Evolutionary conservation across 2,797 vertebrate genomes (phyloP).

Genomic region (Chloroceryle inda): DNA sequence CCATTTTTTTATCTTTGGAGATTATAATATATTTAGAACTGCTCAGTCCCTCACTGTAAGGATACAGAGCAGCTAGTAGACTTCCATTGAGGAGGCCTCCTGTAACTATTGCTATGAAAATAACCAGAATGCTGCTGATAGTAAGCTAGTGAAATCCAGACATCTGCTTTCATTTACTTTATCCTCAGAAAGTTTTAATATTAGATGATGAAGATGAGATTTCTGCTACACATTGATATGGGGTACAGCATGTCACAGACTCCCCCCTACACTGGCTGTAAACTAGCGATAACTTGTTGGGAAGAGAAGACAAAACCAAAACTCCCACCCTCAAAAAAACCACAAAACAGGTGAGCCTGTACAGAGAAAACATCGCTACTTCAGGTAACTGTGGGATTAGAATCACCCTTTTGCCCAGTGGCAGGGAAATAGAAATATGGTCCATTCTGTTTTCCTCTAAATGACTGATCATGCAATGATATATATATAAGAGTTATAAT

Average conservation of each 20-base stretch:
- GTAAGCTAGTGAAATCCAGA: not conserved
- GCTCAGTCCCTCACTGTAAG: not conserved
- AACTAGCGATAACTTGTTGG: not conserved
- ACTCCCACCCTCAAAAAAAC: not conserved
- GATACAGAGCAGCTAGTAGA: not conserved
- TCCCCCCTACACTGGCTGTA: not conserved
- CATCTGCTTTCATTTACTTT: not conserved
- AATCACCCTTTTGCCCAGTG: not conserved
- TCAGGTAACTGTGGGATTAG: not conserved
- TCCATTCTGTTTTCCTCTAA: not conserved
- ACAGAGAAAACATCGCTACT: not conserved
- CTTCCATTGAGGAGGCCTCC: accelerated
- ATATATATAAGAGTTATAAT: not conserved
- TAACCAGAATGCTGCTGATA: not conserved
- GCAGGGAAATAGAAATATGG: not conserved
- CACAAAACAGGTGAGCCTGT: not conserved
- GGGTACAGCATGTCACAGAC: not conserved
- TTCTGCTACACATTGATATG: not conserved
- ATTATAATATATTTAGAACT: not conserved
- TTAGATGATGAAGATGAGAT: not conserved
- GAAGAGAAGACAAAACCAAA: not conserved
- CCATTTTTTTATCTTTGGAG: not conserved
- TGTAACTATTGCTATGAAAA: not conserved
- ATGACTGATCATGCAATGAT: conserved; percentile 12
- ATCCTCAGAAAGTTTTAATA: not conserved